Conservation (phyloP, 2,797 vertebrate genomes). For the Esox lucius region DNA sequence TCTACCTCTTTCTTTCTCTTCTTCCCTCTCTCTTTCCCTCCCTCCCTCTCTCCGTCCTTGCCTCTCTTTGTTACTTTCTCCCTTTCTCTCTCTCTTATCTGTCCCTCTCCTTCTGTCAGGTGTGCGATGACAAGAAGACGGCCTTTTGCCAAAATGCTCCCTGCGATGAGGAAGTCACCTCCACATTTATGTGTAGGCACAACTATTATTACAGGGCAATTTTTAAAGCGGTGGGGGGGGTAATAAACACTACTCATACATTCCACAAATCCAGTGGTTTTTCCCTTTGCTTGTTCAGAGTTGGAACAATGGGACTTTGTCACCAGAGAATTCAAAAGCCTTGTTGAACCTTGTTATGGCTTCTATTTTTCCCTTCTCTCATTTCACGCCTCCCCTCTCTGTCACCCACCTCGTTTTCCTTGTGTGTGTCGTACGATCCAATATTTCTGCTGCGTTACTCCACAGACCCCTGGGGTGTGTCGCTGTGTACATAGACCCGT, state of each 20-base stretch:
- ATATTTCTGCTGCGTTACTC: too few species aligned
- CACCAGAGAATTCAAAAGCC: too few species aligned
- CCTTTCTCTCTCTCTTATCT: slow-evolving; percentile 16
- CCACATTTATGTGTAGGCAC: slow-evolving; percentile 57
- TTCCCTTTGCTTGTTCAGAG: background rate
- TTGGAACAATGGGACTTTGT: too few species aligned
- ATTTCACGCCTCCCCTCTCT: background rate
- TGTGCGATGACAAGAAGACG: slow-evolving; percentile 39
- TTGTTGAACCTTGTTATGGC: slow-evolving; percentile 11
- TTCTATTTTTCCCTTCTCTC: background rate
- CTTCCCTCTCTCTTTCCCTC: slow-evolving; percentile 31
- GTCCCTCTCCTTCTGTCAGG: slow-evolving; percentile 19
- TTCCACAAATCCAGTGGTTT: slow-evolving; percentile 63
- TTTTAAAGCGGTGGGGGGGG: slow-evolving; percentile 48
- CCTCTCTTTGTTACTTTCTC: too few species aligned
- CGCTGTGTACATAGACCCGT: too few species aligned
- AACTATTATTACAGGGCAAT: slow-evolving; percentile 57
- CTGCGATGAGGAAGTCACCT: slow-evolving; percentile 53
- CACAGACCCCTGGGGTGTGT: too few species aligned
- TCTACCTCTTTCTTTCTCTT: slow-evolving; percentile 21
- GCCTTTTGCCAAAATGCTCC: slow-evolving; percentile 18
- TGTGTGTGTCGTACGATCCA: too few species aligned
- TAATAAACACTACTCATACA: slow-evolving; percentile 60
- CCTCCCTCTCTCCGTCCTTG: slow-evolving; percentile 28
- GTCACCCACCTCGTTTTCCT: too few species aligned